These are phyloP conservation scores for Euzophera pinguis DNA, from an alignment of 2,888 invertebrate genomes.

Conservation along the genomic window DNA sequence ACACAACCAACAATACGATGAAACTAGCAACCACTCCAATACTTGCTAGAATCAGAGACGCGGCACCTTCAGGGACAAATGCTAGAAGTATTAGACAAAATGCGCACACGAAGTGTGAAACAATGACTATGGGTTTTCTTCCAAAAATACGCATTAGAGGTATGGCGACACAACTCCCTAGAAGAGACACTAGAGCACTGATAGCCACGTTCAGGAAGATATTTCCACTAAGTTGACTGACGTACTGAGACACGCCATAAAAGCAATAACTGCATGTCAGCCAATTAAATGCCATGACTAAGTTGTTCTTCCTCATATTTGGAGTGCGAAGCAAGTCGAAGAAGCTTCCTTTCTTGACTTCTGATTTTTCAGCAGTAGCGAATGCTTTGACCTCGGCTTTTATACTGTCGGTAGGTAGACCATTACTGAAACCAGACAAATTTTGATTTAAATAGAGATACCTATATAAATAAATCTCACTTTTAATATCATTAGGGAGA, in stretches of 20 bases:
- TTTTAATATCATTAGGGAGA: no score
- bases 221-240: slow-evolving; percentile 88
- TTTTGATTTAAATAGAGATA: no score
- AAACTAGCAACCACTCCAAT: slow-evolving; percentile 89
- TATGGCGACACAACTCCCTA: slow-evolving; percentile 81
- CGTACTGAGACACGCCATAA: slow-evolving; percentile 91
- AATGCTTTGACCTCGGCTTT: slow-evolving; percentile 56
- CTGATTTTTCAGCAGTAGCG: slow-evolving; percentile 43
- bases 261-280: slow-evolving; percentile 86
- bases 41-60: slow-evolving; percentile 82
- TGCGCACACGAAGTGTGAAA: slow-evolving; percentile 82
- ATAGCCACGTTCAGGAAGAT: slow-evolving; percentile 90
- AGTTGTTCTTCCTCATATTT: slow-evolving; percentile 84
- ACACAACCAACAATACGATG: slow-evolving; percentile 90
- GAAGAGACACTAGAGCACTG: slow-evolving; percentile 82
- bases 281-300: slow-evolving; percentile 88
- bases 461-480: no score
- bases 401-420: slow-evolving; percentile 68
- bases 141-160: slow-evolving; percentile 83
- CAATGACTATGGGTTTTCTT: slow-evolving; percentile 82
- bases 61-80: slow-evolving; percentile 60
- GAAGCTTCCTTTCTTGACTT: slow-evolving; percentile 74
- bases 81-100: slow-evolving; percentile 81
- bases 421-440: no score
- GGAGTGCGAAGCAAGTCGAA: slow-evolving; percentile 86